Conservation (phyloP, 1,140 invertebrate genomes). For the Galendromus occidentalis region DNA sequence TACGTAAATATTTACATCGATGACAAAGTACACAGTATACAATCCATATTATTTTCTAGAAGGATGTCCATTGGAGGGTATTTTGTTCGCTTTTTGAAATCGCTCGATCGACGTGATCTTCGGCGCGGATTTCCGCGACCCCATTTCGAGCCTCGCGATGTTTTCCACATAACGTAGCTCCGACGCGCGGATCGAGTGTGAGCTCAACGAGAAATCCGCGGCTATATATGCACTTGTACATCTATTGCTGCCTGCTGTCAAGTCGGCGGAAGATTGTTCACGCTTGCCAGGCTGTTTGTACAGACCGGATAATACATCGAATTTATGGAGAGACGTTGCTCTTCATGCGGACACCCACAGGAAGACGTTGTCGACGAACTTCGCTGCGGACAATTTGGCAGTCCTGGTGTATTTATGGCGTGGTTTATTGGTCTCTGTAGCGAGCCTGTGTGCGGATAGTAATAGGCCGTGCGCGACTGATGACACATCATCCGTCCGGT, state of each 20-base stretch:
- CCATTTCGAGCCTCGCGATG: no score
- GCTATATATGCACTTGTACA: neutral
- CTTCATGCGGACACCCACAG: neutral
- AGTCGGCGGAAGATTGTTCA: neutral
- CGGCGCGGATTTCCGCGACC: no score
- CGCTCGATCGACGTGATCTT: neutral
- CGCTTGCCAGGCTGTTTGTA: neutral
- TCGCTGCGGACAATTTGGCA: conserved; percentile 1
- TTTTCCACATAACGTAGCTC: no score
- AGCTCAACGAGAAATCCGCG: no score
- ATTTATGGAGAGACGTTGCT: no score
- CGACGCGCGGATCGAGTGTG: no score
- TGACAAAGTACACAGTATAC: neutral
- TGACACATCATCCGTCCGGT: neutral
- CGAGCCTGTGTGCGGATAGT: conserved; percentile 7
- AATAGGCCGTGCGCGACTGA: neutral
- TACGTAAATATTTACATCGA: no score
- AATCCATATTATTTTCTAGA: neutral
- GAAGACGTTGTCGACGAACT: neutral
- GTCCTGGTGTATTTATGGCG: neutral
- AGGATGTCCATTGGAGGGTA: neutral
- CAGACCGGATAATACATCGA: neutral
- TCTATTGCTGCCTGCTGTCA: neutral
- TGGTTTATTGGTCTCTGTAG: conserved; percentile 3
- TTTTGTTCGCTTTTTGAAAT: neutral